Conservation (phyloP, 2,113 vertebrate species). For the Anas platyrhynchos region DNA sequence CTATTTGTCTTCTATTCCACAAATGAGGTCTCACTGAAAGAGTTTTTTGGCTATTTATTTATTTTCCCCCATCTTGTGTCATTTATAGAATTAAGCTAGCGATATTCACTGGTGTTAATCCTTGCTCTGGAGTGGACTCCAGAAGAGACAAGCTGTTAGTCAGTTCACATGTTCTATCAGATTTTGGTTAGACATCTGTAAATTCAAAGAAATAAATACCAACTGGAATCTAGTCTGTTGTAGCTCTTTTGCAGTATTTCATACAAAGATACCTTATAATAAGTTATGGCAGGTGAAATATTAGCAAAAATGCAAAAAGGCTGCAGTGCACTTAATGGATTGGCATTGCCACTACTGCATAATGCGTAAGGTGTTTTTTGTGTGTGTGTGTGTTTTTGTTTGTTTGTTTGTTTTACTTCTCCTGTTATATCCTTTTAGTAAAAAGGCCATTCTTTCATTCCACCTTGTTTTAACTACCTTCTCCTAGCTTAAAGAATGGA, state of each 20-base stretch:
- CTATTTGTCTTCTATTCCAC: not conserved
- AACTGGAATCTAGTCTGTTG: not conserved
- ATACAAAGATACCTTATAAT: not conserved
- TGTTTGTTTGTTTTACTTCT: not conserved
- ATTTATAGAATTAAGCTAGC: not conserved
- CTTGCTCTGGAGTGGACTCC: not conserved
- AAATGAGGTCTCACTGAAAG: not conserved
- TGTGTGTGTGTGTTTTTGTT: too few relatives aligned
- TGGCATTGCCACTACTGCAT: not conserved
- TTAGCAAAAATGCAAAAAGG: not conserved
- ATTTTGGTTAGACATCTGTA: not conserved
- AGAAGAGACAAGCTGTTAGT: not conserved
- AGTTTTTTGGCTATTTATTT: not conserved
- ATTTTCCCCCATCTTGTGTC: not conserved
- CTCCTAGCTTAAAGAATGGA: not conserved
- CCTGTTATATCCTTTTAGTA: not conserved
- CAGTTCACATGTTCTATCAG: not conserved
- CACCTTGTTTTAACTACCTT: not conserved
- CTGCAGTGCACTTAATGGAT: not conserved
- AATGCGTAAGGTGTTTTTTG: too few relatives aligned
- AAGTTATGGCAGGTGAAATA: not conserved
- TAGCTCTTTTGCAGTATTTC: not conserved
- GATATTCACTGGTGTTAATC: not conserved
- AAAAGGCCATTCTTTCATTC: rapidly evolving
- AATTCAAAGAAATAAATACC: not conserved